phyloP scores from a whole-genome alignment of 2,797 vertebrate species.

The Chloroceryle amazona region DNA sequence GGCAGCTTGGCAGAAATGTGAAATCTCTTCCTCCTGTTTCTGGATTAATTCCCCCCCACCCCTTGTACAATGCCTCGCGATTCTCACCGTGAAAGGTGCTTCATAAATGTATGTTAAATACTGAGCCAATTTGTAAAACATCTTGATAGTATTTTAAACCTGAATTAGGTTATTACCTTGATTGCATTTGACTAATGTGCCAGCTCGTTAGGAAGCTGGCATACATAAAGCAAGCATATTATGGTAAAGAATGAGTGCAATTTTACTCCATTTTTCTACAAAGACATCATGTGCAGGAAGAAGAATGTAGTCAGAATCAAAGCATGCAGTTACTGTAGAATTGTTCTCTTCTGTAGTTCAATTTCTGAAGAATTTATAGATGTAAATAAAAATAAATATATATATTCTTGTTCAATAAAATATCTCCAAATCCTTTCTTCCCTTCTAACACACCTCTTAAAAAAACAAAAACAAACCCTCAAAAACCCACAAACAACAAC shows the following conservation, averaged over 20 bases:
- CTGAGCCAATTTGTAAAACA: slow-evolving; percentile 31
- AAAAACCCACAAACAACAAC: background rate
- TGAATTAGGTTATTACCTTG: slow-evolving; percentile 46
- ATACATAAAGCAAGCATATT: slow-evolving; percentile 1
- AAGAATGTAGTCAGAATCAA: background rate
- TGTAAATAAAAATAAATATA: background rate
- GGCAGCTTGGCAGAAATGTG: background rate
- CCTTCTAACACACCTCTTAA: background rate
- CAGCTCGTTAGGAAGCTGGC: slow-evolving; percentile 37
- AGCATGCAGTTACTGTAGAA: background rate
- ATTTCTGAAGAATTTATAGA: background rate
- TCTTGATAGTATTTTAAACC: slow-evolving; percentile 37
- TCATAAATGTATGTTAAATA: slow-evolving; percentile 20
- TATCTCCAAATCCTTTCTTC: background rate
- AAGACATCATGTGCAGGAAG: background rate
- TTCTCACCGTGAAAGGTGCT: background rate
- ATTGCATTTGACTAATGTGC: slow-evolving; percentile 60
- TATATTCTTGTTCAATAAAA: background rate
- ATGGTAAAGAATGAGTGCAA: background rate
- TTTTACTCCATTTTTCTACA: background rate
- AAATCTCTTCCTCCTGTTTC: background rate
- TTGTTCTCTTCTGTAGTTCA: background rate
- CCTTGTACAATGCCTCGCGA: background rate
- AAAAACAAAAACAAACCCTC: background rate
- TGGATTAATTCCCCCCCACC: accelerated